phyloP scores from a whole-genome alignment of 2,888 invertebrate species.

The Colletes collaris region DNA sequence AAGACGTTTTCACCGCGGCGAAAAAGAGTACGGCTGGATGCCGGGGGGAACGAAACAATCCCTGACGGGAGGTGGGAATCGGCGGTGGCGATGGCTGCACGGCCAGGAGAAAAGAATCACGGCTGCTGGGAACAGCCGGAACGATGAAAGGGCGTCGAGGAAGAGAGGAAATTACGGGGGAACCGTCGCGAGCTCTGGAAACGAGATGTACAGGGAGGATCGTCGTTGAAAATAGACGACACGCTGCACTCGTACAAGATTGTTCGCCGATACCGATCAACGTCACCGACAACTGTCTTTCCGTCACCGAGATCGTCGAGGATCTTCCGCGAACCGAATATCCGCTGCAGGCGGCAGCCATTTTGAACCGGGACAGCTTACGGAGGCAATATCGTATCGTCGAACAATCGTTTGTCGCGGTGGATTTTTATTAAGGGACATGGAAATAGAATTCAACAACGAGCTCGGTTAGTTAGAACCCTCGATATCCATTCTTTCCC shows the following conservation, averaged over 20 bases:
- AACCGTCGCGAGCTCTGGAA: background rate
- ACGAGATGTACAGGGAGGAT: too few relatives aligned
- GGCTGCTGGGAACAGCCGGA: slow-evolving; percentile 6
- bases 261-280: slow-evolving; percentile 1
- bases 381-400: too few relatives aligned
- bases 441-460: too few relatives aligned
- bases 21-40: background rate
- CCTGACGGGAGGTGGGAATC: background rate
- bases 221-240: too few relatives aligned
- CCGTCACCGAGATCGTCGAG: background rate
- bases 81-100: background rate
- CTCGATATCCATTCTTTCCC: too few relatives aligned
- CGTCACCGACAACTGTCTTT: background rate
- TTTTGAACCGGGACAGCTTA: too few relatives aligned
- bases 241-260: background rate
- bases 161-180: background rate
- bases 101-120: slow-evolving; percentile 17
- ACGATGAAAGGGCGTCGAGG: slow-evolving; percentile 24
- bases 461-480: too few relatives aligned
- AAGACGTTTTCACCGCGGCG: slow-evolving; percentile 14
- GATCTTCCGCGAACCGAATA: too few relatives aligned
- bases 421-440: too few relatives aligned
- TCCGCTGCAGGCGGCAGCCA: too few relatives aligned
- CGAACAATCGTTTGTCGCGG: too few relatives aligned
- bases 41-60: background rate